Conservation (phyloP, 2,113 vertebrate species). For the Ranitomeya variabilis region DNA sequence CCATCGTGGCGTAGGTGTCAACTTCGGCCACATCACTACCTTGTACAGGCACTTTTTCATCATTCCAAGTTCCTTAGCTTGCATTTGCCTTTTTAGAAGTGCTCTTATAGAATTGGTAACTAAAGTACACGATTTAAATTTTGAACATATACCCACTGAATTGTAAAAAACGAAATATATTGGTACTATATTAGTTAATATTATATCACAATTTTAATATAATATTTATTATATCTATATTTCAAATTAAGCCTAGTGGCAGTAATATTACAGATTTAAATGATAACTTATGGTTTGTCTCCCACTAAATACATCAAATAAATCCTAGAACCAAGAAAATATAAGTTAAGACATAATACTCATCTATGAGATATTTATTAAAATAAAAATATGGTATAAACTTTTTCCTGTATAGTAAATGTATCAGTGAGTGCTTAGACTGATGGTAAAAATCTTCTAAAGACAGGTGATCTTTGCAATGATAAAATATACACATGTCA, state of each 20-base stretch:
- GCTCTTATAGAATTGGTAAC: too few species aligned
- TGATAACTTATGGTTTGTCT: not conserved
- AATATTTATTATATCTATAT: not conserved
- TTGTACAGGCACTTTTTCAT: too few species aligned
- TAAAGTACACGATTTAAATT: too few species aligned
- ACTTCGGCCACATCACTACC: too few species aligned
- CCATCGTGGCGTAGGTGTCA: too few species aligned
- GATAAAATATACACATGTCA: constrained; percentile 40
- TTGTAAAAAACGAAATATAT: not conserved
- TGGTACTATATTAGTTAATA: not conserved
- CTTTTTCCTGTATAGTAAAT: constrained; percentile 19
- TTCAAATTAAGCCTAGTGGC: not conserved
- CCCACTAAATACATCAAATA: not conserved
- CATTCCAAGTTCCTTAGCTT: too few species aligned
- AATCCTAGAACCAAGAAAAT: not conserved
- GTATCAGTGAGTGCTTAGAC: constrained; percentile 4
- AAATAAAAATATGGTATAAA: not conserved
- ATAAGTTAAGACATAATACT: not conserved
- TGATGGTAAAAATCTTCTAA: not conserved
- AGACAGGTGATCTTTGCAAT: constrained; percentile 35
- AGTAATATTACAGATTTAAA: not conserved
- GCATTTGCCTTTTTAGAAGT: too few species aligned
- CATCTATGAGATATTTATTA: not conserved
- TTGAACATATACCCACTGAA: not conserved
- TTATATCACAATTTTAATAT: not conserved